phyloP scores from a whole-genome alignment of 2,888 invertebrate species.

The Cremastobaeus sp. region DNA sequence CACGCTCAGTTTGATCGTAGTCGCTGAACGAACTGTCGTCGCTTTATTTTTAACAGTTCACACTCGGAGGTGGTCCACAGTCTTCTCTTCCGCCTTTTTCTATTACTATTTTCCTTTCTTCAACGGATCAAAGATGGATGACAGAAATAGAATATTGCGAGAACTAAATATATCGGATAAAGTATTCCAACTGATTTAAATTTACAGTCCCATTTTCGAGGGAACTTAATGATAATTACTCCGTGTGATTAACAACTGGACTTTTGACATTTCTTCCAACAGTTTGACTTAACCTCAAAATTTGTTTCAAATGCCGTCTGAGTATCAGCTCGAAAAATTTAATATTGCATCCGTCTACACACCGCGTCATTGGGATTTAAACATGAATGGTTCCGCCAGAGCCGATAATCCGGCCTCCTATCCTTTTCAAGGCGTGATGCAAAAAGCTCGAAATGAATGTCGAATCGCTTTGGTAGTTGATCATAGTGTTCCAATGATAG shows the following conservation, averaged over 20 bases:
- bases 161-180: too few relatives aligned
- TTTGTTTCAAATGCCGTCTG: not conserved
- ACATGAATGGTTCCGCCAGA: slow-evolving; percentile 32
- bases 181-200: too few relatives aligned
- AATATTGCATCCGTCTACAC: slow-evolving; percentile 34
- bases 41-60: slow-evolving; percentile 58
- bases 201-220: too few relatives aligned
- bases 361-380: slow-evolving; percentile 32
- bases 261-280: not conserved
- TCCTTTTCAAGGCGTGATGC: slow-evolving; percentile 21
- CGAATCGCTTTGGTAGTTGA: slow-evolving; percentile 49
- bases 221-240: too few relatives aligned
- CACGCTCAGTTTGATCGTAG: slow-evolving; percentile 47
- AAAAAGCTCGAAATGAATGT: slow-evolving; percentile 56
- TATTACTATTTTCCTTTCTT: slow-evolving; percentile 37
- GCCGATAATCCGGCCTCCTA: slow-evolving; percentile 38
- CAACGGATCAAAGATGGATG: slow-evolving; percentile 16
- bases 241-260: too few relatives aligned
- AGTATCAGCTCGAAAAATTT: slow-evolving; percentile 6
- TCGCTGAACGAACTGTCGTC: slow-evolving; percentile 50
- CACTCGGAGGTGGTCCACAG: slow-evolving; percentile 53
- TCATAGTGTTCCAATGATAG: slow-evolving; percentile 61
- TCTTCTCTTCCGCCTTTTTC: slow-evolving; percentile 40
- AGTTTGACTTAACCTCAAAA: slow-evolving; percentile 3
- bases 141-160: slow-evolving; percentile 15